Conservation (phyloP, 1,140 invertebrate genomes). For the Pseudomyrmex concolor region DNA sequence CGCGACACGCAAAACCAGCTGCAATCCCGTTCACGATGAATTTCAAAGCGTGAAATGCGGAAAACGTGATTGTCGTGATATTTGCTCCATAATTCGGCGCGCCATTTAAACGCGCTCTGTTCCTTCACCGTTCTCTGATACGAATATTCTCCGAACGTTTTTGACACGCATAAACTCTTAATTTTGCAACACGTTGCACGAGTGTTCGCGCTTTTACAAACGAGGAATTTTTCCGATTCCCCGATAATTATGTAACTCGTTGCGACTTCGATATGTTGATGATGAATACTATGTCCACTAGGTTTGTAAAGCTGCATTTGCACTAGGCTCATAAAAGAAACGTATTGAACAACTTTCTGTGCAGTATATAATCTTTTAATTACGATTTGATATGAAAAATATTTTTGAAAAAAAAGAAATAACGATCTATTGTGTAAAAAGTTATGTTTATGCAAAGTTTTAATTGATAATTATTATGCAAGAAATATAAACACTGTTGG, state of each 20-base stretch:
- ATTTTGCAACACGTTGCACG: neutral
- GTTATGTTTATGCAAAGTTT: no score
- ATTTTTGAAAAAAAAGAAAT: no score
- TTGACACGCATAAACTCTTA: neutral
- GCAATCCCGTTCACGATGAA: neutral
- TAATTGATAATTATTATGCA: no score
- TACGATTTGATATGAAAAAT: no score
- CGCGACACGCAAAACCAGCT: constrained; percentile 11
- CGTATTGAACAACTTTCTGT: neutral
- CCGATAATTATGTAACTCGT: constrained; percentile 66
- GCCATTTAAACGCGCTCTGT: constrained; percentile 67
- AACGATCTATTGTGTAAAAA: no score
- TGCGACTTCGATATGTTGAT: constrained; percentile 38
- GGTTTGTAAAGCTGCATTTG: constrained; percentile 58
- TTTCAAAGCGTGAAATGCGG: constrained; percentile 60
- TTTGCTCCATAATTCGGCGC: constrained; percentile 62
- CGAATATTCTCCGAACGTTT: neutral
- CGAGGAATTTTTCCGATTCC: constrained; percentile 7
- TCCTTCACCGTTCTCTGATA: neutral
- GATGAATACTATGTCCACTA: constrained; percentile 43
- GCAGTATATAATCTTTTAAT: neutral
- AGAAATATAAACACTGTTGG: neutral
- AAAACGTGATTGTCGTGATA: constrained; percentile 49
- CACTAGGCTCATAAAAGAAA: neutral
- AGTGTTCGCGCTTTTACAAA: neutral